phyloP scores from a whole-genome alignment of 2,113 vertebrate genomes.

The Origma solitaria region DNA sequence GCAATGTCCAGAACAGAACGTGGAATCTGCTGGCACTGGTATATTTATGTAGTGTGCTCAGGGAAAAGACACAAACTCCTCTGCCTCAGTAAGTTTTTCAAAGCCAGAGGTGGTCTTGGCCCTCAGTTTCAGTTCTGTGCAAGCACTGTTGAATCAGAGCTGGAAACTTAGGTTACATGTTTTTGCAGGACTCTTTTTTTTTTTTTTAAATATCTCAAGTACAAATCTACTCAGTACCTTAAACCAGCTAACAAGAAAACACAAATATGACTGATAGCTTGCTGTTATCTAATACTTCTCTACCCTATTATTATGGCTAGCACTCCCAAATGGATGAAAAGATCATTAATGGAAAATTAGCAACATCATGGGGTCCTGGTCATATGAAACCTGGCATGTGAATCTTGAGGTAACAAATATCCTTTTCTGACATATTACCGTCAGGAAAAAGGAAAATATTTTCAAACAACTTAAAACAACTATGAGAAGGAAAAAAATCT shows the following conservation, averaged over 20 bases:
- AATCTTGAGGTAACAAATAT: not conserved
- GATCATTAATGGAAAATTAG: not conserved
- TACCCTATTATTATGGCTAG: constrained; percentile 37
- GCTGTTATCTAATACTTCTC: not conserved
- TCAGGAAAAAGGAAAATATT: not conserved
- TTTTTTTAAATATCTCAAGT: not conserved
- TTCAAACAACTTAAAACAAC: not conserved
- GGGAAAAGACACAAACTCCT: not conserved
- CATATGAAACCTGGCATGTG: not conserved
- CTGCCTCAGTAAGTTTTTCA: not conserved
- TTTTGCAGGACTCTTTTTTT: not conserved
- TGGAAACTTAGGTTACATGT: not conserved
- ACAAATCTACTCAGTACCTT: not conserved
- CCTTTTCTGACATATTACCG: not conserved
- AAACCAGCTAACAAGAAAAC: not conserved
- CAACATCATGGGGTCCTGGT: not conserved
- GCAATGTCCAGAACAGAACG: fast-evolving
- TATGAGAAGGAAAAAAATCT: not conserved
- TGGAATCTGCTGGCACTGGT: not conserved
- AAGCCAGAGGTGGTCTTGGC: not conserved
- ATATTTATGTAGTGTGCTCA: not conserved
- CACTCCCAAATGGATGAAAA: constrained; percentile 10
- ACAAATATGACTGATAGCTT: not conserved
- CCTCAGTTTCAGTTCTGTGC: not conserved
- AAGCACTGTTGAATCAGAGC: not conserved